phyloP scores from a whole-genome alignment of 1,140 invertebrate species.

The Acyrthosiphon pisum region DNA sequence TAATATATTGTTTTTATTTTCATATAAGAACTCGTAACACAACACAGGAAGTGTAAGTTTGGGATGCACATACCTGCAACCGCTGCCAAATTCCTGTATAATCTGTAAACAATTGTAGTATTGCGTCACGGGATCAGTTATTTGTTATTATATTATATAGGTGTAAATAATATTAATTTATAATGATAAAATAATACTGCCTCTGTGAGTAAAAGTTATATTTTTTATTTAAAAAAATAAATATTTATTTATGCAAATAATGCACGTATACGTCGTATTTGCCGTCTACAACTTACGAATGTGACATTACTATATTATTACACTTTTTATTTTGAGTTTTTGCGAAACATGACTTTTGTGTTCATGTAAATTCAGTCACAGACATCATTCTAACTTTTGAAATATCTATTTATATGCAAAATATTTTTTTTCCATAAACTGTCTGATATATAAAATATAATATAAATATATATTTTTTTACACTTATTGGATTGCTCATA shows the following conservation, averaged over 20 bases:
- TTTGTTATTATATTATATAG: too few relatives aligned
- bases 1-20: background rate
- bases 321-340: background rate
- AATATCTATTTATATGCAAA: slow-evolving; percentile 43
- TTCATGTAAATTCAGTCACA: background rate
- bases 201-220: background rate
- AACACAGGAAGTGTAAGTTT: background rate
- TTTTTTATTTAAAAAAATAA: background rate
- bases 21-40: background rate
- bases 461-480: background rate
- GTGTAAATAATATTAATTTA: too few relatives aligned
- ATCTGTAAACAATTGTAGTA: background rate
- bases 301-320: background rate
- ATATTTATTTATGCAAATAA: slow-evolving; percentile 18
- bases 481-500: background rate
- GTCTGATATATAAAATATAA: background rate
- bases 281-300: background rate
- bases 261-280: background rate
- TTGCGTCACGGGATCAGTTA: background rate
- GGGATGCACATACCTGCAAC: background rate
- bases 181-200: too few relatives aligned
- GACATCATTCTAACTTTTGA: slow-evolving; percentile 9
- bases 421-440: background rate
- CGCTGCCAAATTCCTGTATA: background rate
- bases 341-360: background rate